phyloP scores from a whole-genome alignment of 92 coral and sea anemone species.

The Porites divaricata region DNA sequence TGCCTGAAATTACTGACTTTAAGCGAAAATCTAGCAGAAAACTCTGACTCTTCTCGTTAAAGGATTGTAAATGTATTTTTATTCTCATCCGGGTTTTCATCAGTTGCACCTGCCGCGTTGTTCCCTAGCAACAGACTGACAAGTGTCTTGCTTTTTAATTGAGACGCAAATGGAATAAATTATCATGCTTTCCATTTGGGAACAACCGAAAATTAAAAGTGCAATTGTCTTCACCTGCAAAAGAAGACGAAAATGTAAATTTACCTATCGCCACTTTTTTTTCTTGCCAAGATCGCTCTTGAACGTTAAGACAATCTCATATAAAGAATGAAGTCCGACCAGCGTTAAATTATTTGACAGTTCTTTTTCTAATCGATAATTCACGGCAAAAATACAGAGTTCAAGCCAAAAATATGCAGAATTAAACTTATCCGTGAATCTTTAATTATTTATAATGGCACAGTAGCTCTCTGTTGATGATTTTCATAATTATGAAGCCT shows the following conservation, averaged over 20 bases:
- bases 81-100: constrained; percentile 21
- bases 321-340: too few species aligned
- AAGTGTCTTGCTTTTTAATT: neutral
- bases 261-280: neutral
- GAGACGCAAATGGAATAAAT: neutral
- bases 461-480: too few species aligned
- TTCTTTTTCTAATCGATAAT: too few species aligned
- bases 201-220: neutral
- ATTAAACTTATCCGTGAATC: too few species aligned
- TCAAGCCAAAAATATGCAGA: too few species aligned
- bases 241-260: neutral
- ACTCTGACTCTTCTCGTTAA: neutral
- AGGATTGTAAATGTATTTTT: neutral
- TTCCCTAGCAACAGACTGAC: constrained; percentile 21
- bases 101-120: constrained; percentile 26
- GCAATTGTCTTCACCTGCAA: neutral
- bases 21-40: neutral
- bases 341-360: too few species aligned
- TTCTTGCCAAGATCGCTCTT: neutral
- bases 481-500: too few species aligned
- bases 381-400: too few species aligned
- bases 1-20: neutral
- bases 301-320: neutral
- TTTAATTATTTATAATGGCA: too few species aligned
- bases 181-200: neutral